phyloP scores from a whole-genome alignment of 2,797 vertebrate genomes.

The Chiroxiphia lanceolata region DNA sequence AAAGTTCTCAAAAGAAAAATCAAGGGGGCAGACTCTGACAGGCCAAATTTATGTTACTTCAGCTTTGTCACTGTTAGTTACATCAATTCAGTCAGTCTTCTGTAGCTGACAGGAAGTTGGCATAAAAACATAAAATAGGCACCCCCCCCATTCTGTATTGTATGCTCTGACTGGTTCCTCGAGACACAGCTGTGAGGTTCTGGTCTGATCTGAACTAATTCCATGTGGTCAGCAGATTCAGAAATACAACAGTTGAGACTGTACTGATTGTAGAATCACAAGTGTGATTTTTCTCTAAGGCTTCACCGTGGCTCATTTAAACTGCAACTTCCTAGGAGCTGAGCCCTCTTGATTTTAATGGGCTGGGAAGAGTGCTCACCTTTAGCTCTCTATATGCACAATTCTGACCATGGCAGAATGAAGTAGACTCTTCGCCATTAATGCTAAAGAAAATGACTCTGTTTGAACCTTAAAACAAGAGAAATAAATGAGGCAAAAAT shows the following conservation, averaged over 20 bases:
- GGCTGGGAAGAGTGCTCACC: not conserved
- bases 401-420: not conserved
- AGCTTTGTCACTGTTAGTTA: constrained; percentile 33
- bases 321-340: not conserved
- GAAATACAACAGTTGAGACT: not conserved
- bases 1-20: not conserved
- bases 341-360: not conserved
- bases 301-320: not conserved
- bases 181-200: not conserved
- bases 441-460: not conserved
- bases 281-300: not conserved
- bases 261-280: not conserved
- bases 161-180: not conserved
- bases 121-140: not conserved
- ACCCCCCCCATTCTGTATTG: fast-evolving
- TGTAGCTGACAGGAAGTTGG: constrained; percentile 11
- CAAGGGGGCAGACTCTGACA: not conserved
- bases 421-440: not conserved
- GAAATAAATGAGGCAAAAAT: not conserved
- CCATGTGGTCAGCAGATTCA: not conserved
- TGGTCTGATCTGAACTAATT: not conserved
- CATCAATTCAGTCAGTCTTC: not conserved
- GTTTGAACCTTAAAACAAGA: not conserved
- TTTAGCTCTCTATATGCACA: not conserved
- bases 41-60: constrained; percentile 11